Percentiles rank a stretch among this genome's conserved stretches.
Evolutionary conservation across 2,797 vertebrate genomes (phyloP).

Genomic region (Sebastes trivittatus): DNA sequence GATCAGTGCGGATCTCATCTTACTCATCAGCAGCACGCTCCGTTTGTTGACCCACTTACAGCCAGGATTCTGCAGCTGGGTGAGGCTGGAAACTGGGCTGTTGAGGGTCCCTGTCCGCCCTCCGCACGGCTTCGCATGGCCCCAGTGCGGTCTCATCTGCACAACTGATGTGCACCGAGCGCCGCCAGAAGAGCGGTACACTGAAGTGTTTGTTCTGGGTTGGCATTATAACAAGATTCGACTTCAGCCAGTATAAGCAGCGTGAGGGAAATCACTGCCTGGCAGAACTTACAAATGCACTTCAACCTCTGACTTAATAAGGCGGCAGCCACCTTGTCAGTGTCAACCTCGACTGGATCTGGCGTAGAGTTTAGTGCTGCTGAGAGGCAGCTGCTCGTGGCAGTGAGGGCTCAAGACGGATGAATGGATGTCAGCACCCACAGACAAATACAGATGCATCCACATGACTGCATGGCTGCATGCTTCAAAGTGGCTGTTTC

Average conservation of each 20-base stretch:
- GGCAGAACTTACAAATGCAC: conserved; percentile 41
- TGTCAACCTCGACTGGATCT: conserved; percentile 49
- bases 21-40: conserved; percentile 57
- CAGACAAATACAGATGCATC: conserved; percentile 16
- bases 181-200: conserved; percentile 47
- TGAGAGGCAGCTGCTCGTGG: conserved; percentile 62
- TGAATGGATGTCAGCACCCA: conserved; percentile 37
- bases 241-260: conserved; percentile 40
- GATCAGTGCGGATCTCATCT: conserved; percentile 57
- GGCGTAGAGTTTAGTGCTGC: conserved; percentile 37
- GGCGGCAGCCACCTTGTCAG: conserved; percentile 46
- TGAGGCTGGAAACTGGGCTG: conserved; percentile 33
- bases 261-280: conserved; percentile 38
- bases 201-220: conserved; percentile 59
- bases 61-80: conserved; percentile 37
- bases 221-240: conserved; percentile 61
- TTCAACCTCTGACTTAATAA: conserved; percentile 51
- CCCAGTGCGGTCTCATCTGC: conserved; percentile 38
- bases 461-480: conserved; percentile 58
- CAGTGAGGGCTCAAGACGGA: conserved; percentile 44
- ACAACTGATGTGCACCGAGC: conserved; percentile 47
- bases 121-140: conserved; percentile 53
- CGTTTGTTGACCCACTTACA: conserved; percentile 62
- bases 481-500: conserved; percentile 35
- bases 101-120: conserved; percentile 21